Base-by-base conservation (phyloP, 2,113 vertebrate genomes). In the Gymnarchus niloticus region DNA sequence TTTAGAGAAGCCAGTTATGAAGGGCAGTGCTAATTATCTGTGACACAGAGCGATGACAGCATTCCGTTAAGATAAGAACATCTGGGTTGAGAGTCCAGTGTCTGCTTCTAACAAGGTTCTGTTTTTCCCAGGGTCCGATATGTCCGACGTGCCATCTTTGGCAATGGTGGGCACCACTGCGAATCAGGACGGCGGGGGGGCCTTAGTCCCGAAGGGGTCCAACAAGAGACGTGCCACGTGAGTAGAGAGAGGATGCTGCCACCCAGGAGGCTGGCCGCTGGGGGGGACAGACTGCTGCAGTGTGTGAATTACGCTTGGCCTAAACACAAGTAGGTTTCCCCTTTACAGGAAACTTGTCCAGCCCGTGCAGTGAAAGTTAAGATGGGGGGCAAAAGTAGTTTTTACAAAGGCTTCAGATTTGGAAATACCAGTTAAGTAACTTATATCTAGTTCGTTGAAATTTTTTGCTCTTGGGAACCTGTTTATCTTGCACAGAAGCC, bases 151-250 rank as follows among this genome's bases (percentile, higher is more conserved):
- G 28, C 87, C 95, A 57, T 91, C 95, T 3, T 89, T 98, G 92
- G 94, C 95, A 0, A 89, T 96, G 81, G 91, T 93, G 2, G 87
- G 92, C 21, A 78, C 93, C 82, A 92, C 96, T 5, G 97, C 94
- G 76, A 95, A 90, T 69, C 87, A 96, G 0, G 93, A 92, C 44
- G 90, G 93, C 1, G 93, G 92, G 49, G 95, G 93, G 83, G 90
- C 93, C 23, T 87, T 95, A 0, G 93, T 93, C 21, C 95, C 96
- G 84, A 96, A 98, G 52, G 91, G 96, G 8, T 89, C 91, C 89
- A 95, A 89, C 91, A 99, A 99, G 91, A 95, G 97, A 69, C 89
- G 95, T 19, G 92, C 96, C 0, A 92, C 90, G 98, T 99, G 90
- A 96, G 96, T 92, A 6, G 88, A 85, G 52, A 23, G 37, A n/a